Percentiles rank a stretch among this genome's conserved stretches.
Conservation (phyloP, 2,888 invertebrate species). For the Bhutanitis thaidina region DNA sequence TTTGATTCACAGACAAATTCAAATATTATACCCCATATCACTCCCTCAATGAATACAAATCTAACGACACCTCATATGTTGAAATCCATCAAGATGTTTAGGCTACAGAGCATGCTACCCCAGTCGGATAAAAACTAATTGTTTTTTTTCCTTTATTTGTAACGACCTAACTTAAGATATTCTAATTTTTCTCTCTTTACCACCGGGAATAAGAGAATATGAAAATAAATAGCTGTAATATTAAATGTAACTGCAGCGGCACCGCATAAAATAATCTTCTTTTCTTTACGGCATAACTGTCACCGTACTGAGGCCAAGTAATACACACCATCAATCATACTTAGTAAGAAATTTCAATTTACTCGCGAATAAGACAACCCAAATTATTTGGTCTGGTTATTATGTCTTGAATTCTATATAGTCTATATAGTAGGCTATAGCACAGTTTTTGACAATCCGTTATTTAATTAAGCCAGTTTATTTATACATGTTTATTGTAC, state of each 20-base stretch:
- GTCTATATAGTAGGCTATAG: too few species aligned
- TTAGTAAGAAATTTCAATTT: conserved; percentile 77
- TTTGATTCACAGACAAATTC: too few species aligned
- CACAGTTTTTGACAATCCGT: too few species aligned
- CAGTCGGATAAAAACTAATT: too few species aligned
- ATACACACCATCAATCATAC: conserved; percentile 76
- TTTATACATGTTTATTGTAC: too few species aligned
- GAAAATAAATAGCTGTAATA: conserved; percentile 76
- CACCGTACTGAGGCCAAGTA: conserved; percentile 64
- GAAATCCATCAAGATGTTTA: too few species aligned
- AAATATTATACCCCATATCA: too few species aligned
- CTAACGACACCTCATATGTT: too few species aligned
- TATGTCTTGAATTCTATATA: conserved; percentile 37
- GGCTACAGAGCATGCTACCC: too few species aligned
- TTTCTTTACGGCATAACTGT: conserved; percentile 67
- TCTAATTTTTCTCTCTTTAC: conserved; percentile 49
- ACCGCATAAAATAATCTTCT: conserved; percentile 68
- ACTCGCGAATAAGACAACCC: conserved; percentile 53
- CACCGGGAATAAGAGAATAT: conserved; percentile 52
- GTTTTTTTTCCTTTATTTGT: too few species aligned
- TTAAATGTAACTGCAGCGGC: conserved; percentile 62
- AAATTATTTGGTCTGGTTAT: conserved; percentile 55
- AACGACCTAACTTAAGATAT: conserved; percentile 14
- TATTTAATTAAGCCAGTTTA: too few species aligned
- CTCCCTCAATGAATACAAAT: too few species aligned